Base-by-base conservation (phyloP, 2,113 vertebrate genomes). In the Oreamnos americanus region DNA sequence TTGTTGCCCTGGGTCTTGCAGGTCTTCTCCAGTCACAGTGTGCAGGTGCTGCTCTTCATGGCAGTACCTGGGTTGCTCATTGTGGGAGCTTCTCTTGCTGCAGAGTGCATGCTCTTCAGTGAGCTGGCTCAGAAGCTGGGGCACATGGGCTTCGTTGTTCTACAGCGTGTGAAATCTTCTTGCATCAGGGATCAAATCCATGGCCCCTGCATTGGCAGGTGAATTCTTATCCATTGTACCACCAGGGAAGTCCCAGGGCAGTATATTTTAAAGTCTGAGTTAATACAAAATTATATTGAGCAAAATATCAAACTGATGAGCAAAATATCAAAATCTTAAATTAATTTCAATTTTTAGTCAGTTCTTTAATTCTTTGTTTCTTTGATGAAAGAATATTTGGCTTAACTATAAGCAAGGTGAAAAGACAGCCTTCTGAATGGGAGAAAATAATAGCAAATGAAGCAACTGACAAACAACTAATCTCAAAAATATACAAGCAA, bases 341-440 rank as follows among this genome's bases (percentile, higher is more conserved):
- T 36, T 55, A 83, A 55, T 55, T 55, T 39, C 14, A 55, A 16
- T 26, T 55, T 55, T 82, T 88, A 91, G 33, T 23, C n/a, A 58
- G 11, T 14, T 88, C 47, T 7, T 60, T 64, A 47, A 67, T 36
- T 74, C n/a, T 39, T 78, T 76, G 16, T 36, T 96, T 45, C 21
- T 39, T 64, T 94, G 39, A 60, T 87, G 6, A 57, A 78, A 86
- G n/a, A 87, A 43, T 49, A 91, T 57, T 90, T 95, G 57, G 3
- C 1, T 10, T 60, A 86, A 87, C 47, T 49, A 49, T 49, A 49
- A 49, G 47, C 47, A 49, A 49, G 11, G 47, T 49, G 12, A 13
- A 49, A 49, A 49, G 47, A 49, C 47, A 49, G 47, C 47, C 47
- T 49, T 49, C 47, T 3, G 47, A 49, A 49, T 49, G 12, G 47